These are phyloP conservation scores for Uropetala carovei DNA, from an alignment of 2,888 invertebrate genomes.

Conservation along the genomic window DNA sequence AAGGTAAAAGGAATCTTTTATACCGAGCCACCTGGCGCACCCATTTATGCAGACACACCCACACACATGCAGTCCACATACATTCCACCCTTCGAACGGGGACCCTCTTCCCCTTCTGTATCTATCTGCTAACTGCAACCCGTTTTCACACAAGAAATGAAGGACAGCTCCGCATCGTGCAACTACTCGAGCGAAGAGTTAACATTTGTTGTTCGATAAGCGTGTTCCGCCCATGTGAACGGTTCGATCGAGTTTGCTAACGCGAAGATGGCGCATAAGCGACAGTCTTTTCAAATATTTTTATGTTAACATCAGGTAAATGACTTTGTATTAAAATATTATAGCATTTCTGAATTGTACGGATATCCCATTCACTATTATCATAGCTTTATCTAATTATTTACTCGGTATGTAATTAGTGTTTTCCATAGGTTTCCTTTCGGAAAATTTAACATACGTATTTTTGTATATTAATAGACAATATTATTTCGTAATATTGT, in stretches of 20 bases:
- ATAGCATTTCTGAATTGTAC: too few species aligned
- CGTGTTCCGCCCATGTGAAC: slow-evolving; percentile 2
- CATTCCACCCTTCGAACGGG: not conserved
- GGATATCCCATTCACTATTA: too few species aligned
- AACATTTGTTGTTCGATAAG: slow-evolving; percentile 51
- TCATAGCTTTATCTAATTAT: too few species aligned
- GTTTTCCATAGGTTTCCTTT: too few species aligned
- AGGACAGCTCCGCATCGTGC: not conserved
- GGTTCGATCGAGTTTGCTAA: not conserved
- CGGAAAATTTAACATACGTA: too few species aligned
- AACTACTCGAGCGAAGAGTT: not conserved
- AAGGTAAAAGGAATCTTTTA: slow-evolving; percentile 19
- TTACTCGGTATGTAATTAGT: too few species aligned
- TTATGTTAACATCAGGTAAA: too few species aligned
- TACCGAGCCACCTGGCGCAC: slow-evolving; percentile 35
- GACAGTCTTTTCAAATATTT: too few species aligned
- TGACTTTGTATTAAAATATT: too few species aligned
- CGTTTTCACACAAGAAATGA: not conserved
- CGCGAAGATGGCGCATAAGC: too few species aligned
- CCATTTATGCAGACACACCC: slow-evolving; percentile 22
- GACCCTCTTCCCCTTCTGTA: not conserved
- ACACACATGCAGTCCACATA: not conserved
- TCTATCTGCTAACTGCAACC: slow-evolving; percentile 26
- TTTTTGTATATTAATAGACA: too few species aligned
- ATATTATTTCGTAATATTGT: too few species aligned